These are phyloP conservation scores for Drosophila arizonae DNA, from an alignment of 1,140 invertebrate species.

Conservation along the genomic window DNA sequence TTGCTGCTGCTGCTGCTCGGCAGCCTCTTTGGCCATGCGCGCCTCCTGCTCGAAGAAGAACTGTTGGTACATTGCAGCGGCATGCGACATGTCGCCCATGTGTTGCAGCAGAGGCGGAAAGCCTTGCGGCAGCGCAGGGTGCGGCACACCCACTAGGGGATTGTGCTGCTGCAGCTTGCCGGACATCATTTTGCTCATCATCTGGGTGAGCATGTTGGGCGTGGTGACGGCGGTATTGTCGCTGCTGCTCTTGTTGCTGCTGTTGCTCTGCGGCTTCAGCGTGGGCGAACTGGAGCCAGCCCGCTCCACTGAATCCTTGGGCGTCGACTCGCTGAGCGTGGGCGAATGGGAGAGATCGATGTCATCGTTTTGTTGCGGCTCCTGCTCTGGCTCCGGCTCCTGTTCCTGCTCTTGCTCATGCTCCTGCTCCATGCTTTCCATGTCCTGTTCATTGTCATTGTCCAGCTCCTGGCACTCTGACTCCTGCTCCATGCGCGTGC, in stretches of 20 bases:
- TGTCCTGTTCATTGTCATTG: slow-evolving; percentile 86
- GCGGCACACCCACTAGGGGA: slow-evolving; percentile 80
- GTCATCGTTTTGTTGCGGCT: slow-evolving; percentile 84
- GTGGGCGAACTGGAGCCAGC: slow-evolving; percentile 85
- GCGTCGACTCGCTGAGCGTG: slow-evolving; percentile 83
- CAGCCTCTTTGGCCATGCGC: slow-evolving; percentile 87
- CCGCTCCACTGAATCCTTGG: slow-evolving; percentile 84
- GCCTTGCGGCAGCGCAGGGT: slow-evolving; percentile 84
- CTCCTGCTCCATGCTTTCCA: slow-evolving; percentile 89
- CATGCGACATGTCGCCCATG: slow-evolving; percentile 86
- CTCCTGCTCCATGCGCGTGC: slow-evolving; percentile 92
- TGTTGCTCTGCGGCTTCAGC: slow-evolving; percentile 47
- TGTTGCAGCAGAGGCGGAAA: slow-evolving; percentile 85
- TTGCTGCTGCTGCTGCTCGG: slow-evolving; percentile 84
- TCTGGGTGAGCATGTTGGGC: slow-evolving; percentile 86
- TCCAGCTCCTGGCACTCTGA: slow-evolving; percentile 89
- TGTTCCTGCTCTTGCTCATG: slow-evolving; percentile 86
- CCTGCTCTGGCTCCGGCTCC: slow-evolving; percentile 86
- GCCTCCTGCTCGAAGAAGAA: slow-evolving; percentile 90
- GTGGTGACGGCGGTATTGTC: slow-evolving; percentile 64
- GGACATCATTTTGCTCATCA: slow-evolving; percentile 88
- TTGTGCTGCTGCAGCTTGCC: slow-evolving; percentile 84
- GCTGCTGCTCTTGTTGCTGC: slow-evolving; percentile 38
- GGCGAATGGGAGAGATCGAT: slow-evolving; percentile 83
- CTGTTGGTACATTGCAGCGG: slow-evolving; percentile 91